These are phyloP conservation scores for Glaucomys volans DNA, from an alignment of 2,113 vertebrate species.

Conservation along the genomic window DNA sequence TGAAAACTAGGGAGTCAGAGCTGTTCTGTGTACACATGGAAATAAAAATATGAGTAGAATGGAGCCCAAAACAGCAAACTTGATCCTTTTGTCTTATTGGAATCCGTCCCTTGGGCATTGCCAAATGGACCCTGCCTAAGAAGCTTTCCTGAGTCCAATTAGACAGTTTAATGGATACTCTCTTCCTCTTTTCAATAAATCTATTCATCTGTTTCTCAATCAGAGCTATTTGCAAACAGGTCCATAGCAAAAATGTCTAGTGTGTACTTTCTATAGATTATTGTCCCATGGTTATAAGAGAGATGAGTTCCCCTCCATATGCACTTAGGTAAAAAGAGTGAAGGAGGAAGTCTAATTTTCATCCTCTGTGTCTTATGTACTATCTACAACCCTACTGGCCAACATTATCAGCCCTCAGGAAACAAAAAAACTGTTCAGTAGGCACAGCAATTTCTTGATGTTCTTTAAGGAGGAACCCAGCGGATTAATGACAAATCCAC, in stretches of 20 bases:
- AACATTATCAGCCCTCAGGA: background rate
- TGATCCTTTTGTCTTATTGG: background rate
- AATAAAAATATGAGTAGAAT: background rate
- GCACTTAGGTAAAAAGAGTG: background rate
- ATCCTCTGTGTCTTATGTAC: background rate
- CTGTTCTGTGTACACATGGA: background rate
- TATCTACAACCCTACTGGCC: background rate
- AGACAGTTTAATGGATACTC: background rate
- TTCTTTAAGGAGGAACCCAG: background rate
- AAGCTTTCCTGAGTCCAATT: background rate
- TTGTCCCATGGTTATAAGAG: background rate
- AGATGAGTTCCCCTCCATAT: background rate
- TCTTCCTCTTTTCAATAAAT: background rate
- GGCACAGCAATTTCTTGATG: background rate
- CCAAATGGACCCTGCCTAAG: background rate
- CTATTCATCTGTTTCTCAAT: background rate
- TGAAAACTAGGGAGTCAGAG: background rate
- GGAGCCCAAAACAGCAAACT: background rate
- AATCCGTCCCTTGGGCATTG: background rate
- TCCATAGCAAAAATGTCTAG: background rate
- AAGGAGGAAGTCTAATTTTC: background rate
- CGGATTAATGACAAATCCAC: background rate
- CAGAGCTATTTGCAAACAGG: background rate
- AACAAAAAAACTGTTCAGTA: background rate
- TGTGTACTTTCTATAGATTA: background rate